A percentile compares a stretch with the other conserved stretches of the same genome.
Conservation (phyloP, 2,797 vertebrate genomes). For the Aplochiton taeniatus region DNA sequence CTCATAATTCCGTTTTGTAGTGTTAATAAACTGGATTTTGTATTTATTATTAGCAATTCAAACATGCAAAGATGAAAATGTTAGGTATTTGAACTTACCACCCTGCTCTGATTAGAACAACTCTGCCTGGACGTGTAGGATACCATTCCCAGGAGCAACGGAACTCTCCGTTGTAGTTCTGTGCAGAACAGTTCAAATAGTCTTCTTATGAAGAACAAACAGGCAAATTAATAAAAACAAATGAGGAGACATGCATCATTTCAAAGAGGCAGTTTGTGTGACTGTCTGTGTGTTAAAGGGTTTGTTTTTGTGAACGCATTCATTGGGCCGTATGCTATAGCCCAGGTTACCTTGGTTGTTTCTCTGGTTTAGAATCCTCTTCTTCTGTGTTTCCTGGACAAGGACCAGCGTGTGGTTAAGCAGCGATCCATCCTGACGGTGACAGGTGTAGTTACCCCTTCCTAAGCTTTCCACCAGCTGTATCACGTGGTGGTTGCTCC, state of each 20-base stretch:
- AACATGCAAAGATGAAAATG: neutral
- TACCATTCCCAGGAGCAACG: constrained; percentile 73
- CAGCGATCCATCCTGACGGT: constrained; percentile 52
- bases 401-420: constrained; percentile 73
- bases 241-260: neutral
- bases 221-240: neutral
- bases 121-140: constrained; percentile 49
- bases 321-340: too few species aligned
- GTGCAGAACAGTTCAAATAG: constrained; percentile 65
- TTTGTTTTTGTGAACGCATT: neutral
- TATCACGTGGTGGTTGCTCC: constrained; percentile 40
- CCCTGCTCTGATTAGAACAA: constrained; percentile 57
- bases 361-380: constrained; percentile 47
- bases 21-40: neutral
- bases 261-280: neutral
- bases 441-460: constrained; percentile 73
- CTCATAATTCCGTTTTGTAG: too few species aligned
- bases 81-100: constrained; percentile 56
- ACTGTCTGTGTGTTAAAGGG: neutral
- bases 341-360: too few species aligned
- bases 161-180: constrained; percentile 70
- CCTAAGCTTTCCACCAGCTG: constrained; percentile 59
- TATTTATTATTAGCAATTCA: too few species aligned
- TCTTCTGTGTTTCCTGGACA: constrained; percentile 43
- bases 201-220: constrained; percentile 24